A percentile compares a stretch with the other conserved stretches of the same genome.
Evolutionary conservation across 35 echinoderm and acorn worm species (phyloP).

Genomic region (Lytechinus pictus): DNA sequence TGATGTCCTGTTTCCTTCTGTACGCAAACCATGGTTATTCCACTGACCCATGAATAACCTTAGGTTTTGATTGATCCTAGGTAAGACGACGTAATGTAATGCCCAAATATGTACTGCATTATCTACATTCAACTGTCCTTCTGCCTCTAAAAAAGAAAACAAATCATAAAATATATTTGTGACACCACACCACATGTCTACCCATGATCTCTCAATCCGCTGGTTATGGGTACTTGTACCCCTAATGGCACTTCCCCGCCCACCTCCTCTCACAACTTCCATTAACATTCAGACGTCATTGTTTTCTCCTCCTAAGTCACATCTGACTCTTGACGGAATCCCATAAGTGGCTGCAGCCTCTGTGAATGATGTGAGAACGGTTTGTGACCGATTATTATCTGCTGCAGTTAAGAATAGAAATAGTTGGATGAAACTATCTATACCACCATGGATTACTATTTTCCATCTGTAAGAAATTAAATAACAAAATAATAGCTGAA

Average conservation of each 20-base stretch:
- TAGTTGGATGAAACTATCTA: constrained; percentile 54
- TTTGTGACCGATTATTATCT: constrained; percentile 52
- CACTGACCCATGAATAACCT: no score
- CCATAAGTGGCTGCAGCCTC: constrained; percentile 35
- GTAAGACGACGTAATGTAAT: no score
- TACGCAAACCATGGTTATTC: no score
- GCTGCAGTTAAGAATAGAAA: constrained; percentile 43
- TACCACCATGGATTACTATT: constrained; percentile 61
- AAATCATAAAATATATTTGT: constrained; percentile 65
- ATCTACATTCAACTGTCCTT: no score
- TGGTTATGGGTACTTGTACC: constrained; percentile 68
- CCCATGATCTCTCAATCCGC: constrained; percentile 53
- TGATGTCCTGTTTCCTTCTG: no score
- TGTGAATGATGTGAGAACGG: constrained; percentile 36
- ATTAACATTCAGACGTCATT: constrained; percentile 61
- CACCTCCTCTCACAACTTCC: constrained; percentile 29
- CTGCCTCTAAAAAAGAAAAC: constrained; percentile 49
- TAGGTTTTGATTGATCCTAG: no score
- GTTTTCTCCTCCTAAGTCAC: constrained; percentile 61
- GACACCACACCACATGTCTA: not conserved
- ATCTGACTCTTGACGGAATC: constrained; percentile 50
- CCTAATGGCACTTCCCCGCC: constrained; percentile 39
- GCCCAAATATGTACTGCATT: no score
- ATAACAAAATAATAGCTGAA: no score
- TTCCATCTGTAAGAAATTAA: constrained; percentile 43